Conservation (phyloP, 2,113 vertebrate genomes). For the Labeo rohita region DNA sequence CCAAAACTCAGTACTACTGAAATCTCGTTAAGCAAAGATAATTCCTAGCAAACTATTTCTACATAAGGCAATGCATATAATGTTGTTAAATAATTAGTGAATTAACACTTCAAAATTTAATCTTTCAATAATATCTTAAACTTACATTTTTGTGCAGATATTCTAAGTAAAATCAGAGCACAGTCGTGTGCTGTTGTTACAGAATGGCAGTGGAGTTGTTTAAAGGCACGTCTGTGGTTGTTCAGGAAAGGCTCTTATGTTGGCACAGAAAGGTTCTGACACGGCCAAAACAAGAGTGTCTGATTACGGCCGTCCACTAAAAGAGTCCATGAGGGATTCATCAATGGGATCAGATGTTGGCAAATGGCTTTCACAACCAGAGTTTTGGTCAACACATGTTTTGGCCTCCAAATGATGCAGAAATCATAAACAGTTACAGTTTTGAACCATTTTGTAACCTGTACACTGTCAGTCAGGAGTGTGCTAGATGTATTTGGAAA, state of each 20-base stretch:
- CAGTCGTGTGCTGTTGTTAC: not conserved
- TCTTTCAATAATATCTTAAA: not conserved
- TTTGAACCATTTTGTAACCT: not conserved
- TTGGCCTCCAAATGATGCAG: not conserved
- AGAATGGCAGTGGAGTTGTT: conserved; percentile 9
- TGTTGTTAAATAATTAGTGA: conserved; percentile 8
- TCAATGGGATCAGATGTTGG: not conserved
- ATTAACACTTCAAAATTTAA: not conserved
- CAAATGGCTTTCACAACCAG: not conserved
- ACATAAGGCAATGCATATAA: not conserved
- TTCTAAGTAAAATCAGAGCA: conserved; percentile 2
- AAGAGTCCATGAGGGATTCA: not conserved
- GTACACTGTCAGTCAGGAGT: not conserved
- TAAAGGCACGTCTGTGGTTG: conserved; percentile 37
- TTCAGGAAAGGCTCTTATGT: conserved; percentile 34
- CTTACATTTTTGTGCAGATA: not conserved
- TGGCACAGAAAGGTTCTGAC: conserved; percentile 25
- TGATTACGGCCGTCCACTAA: not conserved
- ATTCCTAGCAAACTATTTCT: conserved; percentile 26
- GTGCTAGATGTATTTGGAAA: conserved; percentile 18
- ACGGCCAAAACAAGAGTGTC: not conserved
- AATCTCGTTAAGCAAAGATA: not conserved
- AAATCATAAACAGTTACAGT: not conserved
- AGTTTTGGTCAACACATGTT: not conserved
- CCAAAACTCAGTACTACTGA: not conserved